These are phyloP conservation scores for Embidobia sp. DNA, from an alignment of 2,888 invertebrate genomes.

Conservation along the genomic window DNA sequence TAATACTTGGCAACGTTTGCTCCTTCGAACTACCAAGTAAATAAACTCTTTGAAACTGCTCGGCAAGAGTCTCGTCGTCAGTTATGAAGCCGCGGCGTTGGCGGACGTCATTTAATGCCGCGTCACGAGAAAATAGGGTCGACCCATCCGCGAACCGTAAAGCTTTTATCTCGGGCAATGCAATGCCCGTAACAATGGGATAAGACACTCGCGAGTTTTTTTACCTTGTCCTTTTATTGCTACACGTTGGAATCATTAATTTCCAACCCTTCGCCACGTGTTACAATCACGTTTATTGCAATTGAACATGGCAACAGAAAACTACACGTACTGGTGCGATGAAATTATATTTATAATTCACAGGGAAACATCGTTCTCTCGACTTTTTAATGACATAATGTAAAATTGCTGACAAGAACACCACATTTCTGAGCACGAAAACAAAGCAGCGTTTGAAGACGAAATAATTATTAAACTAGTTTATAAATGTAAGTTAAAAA, in stretches of 20 bases:
- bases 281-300: constrained; percentile 24
- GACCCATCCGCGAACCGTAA: constrained; percentile 9
- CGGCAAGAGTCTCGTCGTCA: constrained; percentile 35
- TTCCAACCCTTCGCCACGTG: constrained; percentile 14
- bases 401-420: constrained; percentile 17
- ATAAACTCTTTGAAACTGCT: constrained; percentile 50
- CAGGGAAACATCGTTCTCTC: constrained; percentile 28
- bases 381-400: constrained; percentile 22
- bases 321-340: constrained; percentile 37
- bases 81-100: constrained; percentile 43
- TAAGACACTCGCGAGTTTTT: constrained; percentile 10
- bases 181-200: constrained; percentile 12
- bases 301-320: constrained; percentile 35
- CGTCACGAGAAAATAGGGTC: constrained; percentile 7
- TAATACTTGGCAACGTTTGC: constrained; percentile 59
- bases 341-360: constrained; percentile 40
- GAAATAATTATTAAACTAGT: no score
- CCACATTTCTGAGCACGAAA: constrained; percentile 2
- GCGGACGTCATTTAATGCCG: constrained; percentile 40
- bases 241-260: neutral
- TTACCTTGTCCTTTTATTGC: constrained; percentile 4
- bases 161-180: constrained; percentile 10
- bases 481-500: no score
- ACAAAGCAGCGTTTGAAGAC: no score
- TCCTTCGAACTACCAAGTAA: constrained; percentile 51